Conservation (phyloP, 1,140 invertebrate genomes). For the Pinna nobilis region DNA sequence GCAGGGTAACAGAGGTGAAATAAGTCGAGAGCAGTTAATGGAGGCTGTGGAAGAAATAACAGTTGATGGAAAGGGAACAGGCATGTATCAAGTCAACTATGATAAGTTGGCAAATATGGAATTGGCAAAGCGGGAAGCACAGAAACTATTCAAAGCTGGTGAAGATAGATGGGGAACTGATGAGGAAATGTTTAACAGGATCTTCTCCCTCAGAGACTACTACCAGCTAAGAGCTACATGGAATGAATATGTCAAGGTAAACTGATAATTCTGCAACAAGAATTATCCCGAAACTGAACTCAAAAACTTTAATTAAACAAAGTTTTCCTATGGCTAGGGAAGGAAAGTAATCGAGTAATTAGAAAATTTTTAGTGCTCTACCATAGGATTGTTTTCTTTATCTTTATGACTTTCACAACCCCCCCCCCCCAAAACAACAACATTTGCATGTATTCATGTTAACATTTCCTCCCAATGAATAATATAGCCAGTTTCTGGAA, state of each 20-base stretch:
- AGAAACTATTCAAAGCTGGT: slow-evolving; percentile 69
- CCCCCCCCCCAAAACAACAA: too few species aligned
- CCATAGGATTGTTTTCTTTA: too few species aligned
- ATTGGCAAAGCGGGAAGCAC: slow-evolving; percentile 58
- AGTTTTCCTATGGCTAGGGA: neutral
- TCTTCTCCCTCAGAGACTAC: slow-evolving; percentile 64
- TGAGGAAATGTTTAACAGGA: slow-evolving; percentile 71
- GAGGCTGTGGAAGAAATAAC: slow-evolving; percentile 62
- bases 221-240: slow-evolving; percentile 67
- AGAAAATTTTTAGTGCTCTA: too few species aligned
- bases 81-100: slow-evolving; percentile 67
- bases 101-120: slow-evolving; percentile 52
- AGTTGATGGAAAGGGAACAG: slow-evolving; percentile 54
- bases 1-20: slow-evolving; percentile 60
- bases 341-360: too few species aligned
- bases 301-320: neutral
- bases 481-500: too few species aligned
- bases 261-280: neutral
- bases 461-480: too few species aligned
- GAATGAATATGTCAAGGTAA: slow-evolving; percentile 71
- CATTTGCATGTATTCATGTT: too few species aligned
- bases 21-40: slow-evolving; percentile 47
- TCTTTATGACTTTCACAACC: too few species aligned
- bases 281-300: neutral
- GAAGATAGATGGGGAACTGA: slow-evolving; percentile 77